Evolutionary conservation across 2,888 invertebrate species (phyloP), one percentile per base, ranked within the genome.

Genomic region (Malthinus seriepunctatus): DNA sequence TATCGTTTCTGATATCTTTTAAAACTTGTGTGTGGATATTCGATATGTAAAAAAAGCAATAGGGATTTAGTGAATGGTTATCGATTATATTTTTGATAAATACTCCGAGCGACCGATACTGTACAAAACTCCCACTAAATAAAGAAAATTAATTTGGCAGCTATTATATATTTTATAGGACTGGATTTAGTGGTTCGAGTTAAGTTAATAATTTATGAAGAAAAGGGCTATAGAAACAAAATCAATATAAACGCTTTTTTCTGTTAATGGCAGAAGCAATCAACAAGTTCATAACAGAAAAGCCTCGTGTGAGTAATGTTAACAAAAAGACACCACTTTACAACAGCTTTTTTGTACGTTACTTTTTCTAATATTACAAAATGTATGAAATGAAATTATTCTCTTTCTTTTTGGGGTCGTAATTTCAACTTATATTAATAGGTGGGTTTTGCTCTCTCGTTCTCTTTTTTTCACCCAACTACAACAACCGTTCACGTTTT

Each of bases 1-100:
- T 70, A 70, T 69, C 69, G 67, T 56, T 59, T 23, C 61, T 59
- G 56, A 69, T 69, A 68, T 70, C 69, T 67, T 60, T 64, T 64
- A 65, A 63, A 66, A 66, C 60, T 51, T 65, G 65, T 66, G 65
- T 66, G 23, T 23, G 68, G 66, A 68, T 66, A 60, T 60, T 69
- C 65, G 66, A 67, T 70, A 68, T 67, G 67, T 67, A 66, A 63
- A 67, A 66, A 46, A 46, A 23, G 23, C 23, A 23, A 31, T 31
- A 68, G 69, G 64, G 65, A 68, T 70, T 63, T 57, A 63, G 58
- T 63, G 67, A 71, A 65, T 67, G 65, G 64, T 56, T 65, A 63
- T 65, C 70, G 65, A 68, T 70, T 69, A 67, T 64, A 65, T 63
- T 67, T 42, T 67, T 69, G 67, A 62, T 64, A 58, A 59, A 59